Percentiles rank a stretch among this genome's conserved stretches.
Evolutionary conservation across 2,888 invertebrate genomes (phyloP).

Genomic region (Nymphalis c-album): DNA sequence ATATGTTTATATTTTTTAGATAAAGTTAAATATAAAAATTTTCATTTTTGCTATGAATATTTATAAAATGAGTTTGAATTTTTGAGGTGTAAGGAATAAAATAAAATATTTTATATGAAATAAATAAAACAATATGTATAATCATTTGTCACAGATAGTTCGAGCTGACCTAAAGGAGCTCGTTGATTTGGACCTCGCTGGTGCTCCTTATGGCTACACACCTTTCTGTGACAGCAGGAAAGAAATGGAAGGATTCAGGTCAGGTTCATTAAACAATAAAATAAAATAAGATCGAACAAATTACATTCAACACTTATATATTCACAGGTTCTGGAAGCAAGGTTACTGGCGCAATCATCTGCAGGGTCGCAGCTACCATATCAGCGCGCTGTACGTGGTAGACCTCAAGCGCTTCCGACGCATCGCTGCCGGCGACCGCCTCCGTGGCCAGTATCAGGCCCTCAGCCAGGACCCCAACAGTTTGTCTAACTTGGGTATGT

Average conservation of each 20-base stretch:
- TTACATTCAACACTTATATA: no score
- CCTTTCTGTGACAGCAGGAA: slow-evolving; percentile 98
- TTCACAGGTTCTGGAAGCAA: slow-evolving; percentile 96
- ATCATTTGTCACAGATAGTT: slow-evolving; percentile 85
- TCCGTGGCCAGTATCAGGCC: slow-evolving; percentile 99
- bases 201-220: slow-evolving; percentile 98
- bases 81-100: no score
- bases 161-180: slow-evolving; percentile 96
- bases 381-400: slow-evolving; percentile 98
- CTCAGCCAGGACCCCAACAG: slow-evolving; percentile 99
- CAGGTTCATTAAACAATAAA: not conserved
- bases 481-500: slow-evolving; percentile 93
- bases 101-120: not conserved
- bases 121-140: not conserved
- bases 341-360: slow-evolving; percentile 99
- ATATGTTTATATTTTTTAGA: no score
- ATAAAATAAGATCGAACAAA: no score
- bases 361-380: slow-evolving; percentile 95
- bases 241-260: slow-evolving; percentile 99
- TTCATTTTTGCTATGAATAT: no score
- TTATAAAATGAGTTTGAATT: no score
- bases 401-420: slow-evolving; percentile 97
- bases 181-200: slow-evolving; percentile 94
- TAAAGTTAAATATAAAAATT: no score
- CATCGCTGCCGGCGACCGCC: slow-evolving; percentile 98